A percentile compares a stretch with the other conserved stretches of the same genome.
phyloP scores from a whole-genome alignment of 2,797 vertebrate genomes.

The Bradypodion ventrale region DNA sequence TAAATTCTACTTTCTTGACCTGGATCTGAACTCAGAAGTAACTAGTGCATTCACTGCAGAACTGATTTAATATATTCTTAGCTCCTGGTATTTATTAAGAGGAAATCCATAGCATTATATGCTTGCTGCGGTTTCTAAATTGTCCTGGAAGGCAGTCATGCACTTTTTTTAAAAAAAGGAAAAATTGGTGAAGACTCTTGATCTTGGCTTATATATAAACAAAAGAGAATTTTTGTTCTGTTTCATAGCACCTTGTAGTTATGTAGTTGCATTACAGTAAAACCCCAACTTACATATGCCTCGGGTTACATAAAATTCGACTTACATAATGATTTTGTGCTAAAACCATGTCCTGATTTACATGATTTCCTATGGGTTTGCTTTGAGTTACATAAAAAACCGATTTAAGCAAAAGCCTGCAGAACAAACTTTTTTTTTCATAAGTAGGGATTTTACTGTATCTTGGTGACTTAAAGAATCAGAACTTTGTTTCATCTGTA shows the following conservation, averaged over 20 bases:
- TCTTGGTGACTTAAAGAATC: slow-evolving; percentile 40
- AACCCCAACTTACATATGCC: too few species aligned
- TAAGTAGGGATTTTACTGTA: too few species aligned
- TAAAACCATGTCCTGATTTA: too few species aligned
- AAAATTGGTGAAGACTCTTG: slow-evolving; percentile 27
- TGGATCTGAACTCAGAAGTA: neutral
- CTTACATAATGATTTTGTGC: too few species aligned
- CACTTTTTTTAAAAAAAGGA: neutral
- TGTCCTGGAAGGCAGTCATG: neutral
- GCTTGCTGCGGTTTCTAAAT: neutral
- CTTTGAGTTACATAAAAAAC: too few species aligned
- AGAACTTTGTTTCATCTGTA: slow-evolving; percentile 46
- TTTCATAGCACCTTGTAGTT: too few species aligned
- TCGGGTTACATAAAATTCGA: too few species aligned
- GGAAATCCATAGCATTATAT: neutral
- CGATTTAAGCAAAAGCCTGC: too few species aligned
- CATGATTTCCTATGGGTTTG: too few species aligned
- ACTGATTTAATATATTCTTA: neutral
- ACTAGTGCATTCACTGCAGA: neutral
- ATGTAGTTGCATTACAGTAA: too few species aligned
- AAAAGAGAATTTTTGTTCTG: slow-evolving; percentile 36
- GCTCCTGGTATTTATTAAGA: neutral
- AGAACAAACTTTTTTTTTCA: too few species aligned
- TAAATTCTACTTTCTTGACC: neutral
- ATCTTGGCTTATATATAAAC: slow-evolving; percentile 19